These are phyloP conservation scores for Hofmannophila pseudospretella DNA, from an alignment of 2,888 invertebrate species.

Conservation along the genomic window DNA sequence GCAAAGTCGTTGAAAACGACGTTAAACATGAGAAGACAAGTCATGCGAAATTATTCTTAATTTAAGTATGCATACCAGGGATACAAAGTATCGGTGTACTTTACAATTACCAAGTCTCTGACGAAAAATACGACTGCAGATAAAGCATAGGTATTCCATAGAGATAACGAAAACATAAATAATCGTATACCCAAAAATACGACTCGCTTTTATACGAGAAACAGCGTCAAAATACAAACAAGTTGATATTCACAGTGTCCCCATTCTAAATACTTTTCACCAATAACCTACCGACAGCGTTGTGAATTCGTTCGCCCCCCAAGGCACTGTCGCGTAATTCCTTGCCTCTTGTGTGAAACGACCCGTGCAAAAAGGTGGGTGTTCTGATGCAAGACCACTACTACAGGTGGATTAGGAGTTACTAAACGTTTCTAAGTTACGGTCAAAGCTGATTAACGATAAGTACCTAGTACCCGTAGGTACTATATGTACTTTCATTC, in stretches of 20 bases:
- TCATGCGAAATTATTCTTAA: too few species aligned
- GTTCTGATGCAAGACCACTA: conserved; percentile 17
- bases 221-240: too few species aligned
- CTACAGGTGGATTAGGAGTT: conserved; percentile 23
- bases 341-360: conserved; percentile 26
- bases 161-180: too few species aligned
- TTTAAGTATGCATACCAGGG: too few species aligned
- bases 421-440: conserved; percentile 20
- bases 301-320: conserved; percentile 15
- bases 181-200: too few species aligned
- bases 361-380: conserved; percentile 26
- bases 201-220: too few species aligned
- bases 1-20: not conserved
- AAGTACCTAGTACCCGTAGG: conserved; percentile 13
- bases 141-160: too few species aligned
- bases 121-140: too few species aligned
- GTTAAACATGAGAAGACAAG: not conserved
- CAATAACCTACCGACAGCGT: conserved; percentile 10
- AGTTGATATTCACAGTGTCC: conserved; percentile 8
- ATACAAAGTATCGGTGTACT: too few species aligned
- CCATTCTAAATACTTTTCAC: conserved; percentile 11
- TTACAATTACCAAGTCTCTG: too few species aligned
- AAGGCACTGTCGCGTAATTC: conserved; percentile 17
- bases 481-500: conserved; percentile 12
- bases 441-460: conserved; percentile 22